phyloP scores from a whole-genome alignment of 2,797 vertebrate genomes.

The Tympanoctomys barrerae region DNA sequence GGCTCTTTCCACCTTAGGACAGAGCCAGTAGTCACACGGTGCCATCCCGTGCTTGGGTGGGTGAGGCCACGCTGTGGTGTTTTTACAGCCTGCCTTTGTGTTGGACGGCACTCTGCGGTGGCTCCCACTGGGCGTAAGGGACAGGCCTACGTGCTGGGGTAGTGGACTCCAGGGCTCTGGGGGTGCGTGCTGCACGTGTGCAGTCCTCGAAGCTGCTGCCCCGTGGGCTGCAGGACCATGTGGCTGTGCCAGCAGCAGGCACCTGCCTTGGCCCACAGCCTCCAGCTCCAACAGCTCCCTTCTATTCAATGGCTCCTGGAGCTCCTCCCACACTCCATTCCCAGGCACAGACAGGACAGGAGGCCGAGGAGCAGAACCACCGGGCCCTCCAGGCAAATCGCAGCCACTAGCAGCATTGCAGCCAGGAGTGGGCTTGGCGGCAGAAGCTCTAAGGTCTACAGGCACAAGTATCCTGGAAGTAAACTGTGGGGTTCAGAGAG shows the following conservation, averaged over 20 bases:
- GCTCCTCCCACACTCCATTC: not conserved
- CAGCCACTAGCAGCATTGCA: not conserved
- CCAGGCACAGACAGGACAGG: not conserved
- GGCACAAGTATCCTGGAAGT: not conserved
- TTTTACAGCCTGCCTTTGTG: no score
- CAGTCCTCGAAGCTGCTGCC: not conserved
- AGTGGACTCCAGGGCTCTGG: not conserved
- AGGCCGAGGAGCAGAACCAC: not conserved
- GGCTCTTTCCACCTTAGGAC: no score
- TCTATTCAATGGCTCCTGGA: not conserved
- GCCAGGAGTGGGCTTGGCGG: not conserved
- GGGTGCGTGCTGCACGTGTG: not conserved
- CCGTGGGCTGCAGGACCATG: accelerated
- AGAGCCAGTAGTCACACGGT: no score
- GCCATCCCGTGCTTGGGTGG: no score
- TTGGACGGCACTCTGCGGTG: no score
- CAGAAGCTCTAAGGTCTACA: not conserved
- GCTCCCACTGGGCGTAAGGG: not conserved
- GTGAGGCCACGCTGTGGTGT: no score
- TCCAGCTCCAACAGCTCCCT: not conserved
- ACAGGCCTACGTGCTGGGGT: not conserved
- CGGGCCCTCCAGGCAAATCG: accelerated
- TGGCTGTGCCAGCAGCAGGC: accelerated
- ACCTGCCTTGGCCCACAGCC: not conserved
- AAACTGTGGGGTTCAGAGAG: not conserved